Conservation (phyloP, 2,797 vertebrate species). For the Artibeus lituratus region DNA sequence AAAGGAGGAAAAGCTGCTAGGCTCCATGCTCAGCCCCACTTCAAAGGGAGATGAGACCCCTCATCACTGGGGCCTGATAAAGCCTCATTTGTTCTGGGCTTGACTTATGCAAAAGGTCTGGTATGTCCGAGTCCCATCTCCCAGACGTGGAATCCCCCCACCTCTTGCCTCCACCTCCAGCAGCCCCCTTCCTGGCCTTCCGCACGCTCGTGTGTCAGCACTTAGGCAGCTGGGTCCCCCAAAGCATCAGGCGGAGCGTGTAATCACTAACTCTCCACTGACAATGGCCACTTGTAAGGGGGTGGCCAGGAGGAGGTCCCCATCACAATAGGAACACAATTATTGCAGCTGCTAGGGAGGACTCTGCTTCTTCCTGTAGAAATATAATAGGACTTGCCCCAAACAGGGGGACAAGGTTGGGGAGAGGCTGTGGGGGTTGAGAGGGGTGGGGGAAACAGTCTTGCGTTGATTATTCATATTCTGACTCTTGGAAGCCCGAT, state of each 20-base stretch:
- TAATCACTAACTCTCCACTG: slow-evolving; percentile 85
- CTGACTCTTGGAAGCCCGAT: slow-evolving; percentile 79
- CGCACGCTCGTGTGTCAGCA: slow-evolving; percentile 84
- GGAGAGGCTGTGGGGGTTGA: background rate
- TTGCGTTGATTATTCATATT: slow-evolving; percentile 84
- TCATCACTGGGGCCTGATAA: slow-evolving; percentile 82
- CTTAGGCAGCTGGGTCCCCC: slow-evolving; percentile 89
- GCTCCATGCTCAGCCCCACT: slow-evolving; percentile 82
- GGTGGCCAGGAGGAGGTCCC: slow-evolving; percentile 85
- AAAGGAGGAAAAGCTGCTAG: slow-evolving; percentile 83
- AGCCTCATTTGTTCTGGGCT: slow-evolving; percentile 89
- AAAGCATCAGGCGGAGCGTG: slow-evolving; percentile 85
- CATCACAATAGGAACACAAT: slow-evolving; percentile 87
- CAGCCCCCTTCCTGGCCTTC: slow-evolving; percentile 55
- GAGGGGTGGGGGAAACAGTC: slow-evolving; percentile 66
- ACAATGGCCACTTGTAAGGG: slow-evolving; percentile 90
- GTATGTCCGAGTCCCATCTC: slow-evolving; percentile 84
- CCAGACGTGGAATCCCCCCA: slow-evolving; percentile 77
- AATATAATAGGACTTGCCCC: slow-evolving; percentile 75
- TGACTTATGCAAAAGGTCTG: slow-evolving; percentile 90
- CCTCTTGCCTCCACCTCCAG: slow-evolving; percentile 48
- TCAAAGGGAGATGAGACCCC: slow-evolving; percentile 85
- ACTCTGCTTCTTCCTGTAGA: slow-evolving; percentile 82
- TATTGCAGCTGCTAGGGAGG: slow-evolving; percentile 90
- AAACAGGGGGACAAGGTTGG: slow-evolving; percentile 64